Base-by-base conservation (phyloP, 2,797 vertebrate species). In the Chromobotia macracanthus region DNA sequence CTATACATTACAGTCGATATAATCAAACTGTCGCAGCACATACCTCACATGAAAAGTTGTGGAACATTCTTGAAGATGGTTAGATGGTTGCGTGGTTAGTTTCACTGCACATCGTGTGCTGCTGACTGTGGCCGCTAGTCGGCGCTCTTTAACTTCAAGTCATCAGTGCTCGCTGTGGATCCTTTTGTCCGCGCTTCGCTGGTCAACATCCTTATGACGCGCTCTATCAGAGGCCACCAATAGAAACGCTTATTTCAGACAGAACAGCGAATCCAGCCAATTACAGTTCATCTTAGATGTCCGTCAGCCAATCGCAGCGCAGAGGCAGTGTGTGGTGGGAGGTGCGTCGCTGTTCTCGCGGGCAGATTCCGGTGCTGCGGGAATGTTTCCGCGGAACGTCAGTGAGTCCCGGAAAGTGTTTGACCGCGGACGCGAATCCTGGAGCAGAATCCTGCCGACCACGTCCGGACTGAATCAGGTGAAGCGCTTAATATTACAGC, bases 361-460 rank as follows among this genome's bases (percentile, higher is more conserved):
- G 81, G 61, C 78, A 82, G 80, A 81, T 87, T 83, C 82, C 67
- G 78, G 82, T n/a, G n/a, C n/a, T 84, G 76, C 83, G 86, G 82
- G 83, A 84, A 80, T 86, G 72, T 70, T 80, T 75, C 61, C 10
- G 80, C 55, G 80, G 60, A n/a, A n/a, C n/a, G n/a, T n/a, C n/a
- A n/a, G n/a, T n/a, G n/a, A n/a, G 64, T 48, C 67, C 53, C 71
- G 23, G 68, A 53, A 51, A 46, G 68, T 50, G 38, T 76, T 74
- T 77, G 72, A 61, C 64, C 21, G 25, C 53, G 67, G 18, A 64
- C 66, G n/a, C 71, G 38, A 77, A 44, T 72, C 72, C 56, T 16
- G 50, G n/a, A n/a, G n/a, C n/a, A 83, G 66, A 50, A 21, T 58
- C 58, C 60, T 28, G 6, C 64, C 23, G 19, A 71, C 53, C 46